These are phyloP conservation scores for Crotalus adamanteus DNA, from an alignment of 2,797 vertebrate species.

Conservation along the genomic window DNA sequence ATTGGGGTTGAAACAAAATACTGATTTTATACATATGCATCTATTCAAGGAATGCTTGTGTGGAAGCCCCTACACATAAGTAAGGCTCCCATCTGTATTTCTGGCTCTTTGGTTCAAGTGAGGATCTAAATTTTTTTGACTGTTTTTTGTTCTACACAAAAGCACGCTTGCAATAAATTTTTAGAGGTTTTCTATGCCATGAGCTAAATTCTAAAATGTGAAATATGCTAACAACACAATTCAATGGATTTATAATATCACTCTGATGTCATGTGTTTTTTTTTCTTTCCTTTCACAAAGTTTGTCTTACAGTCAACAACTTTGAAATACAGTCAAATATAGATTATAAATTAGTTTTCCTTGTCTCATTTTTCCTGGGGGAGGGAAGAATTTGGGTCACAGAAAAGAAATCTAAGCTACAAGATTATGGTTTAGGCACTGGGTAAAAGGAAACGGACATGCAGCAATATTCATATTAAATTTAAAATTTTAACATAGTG, in stretches of 20 bases:
- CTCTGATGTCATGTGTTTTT: conserved; percentile 66
- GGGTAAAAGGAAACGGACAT: background rate
- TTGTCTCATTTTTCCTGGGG: conserved; percentile 39
- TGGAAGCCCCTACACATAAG: background rate
- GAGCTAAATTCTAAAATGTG: conserved; percentile 64
- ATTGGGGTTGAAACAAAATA: conserved; percentile 27
- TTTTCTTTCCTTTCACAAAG: conserved; percentile 57
- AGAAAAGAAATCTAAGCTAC: background rate
- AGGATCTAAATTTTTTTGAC: conserved; percentile 56
- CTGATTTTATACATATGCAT: conserved; percentile 55
- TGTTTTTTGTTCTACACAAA: conserved; percentile 62
- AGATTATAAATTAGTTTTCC: conserved; percentile 31
- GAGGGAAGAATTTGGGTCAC: background rate
- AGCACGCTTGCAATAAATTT: conserved; percentile 66
- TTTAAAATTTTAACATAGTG: background rate
- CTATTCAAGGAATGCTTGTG: conserved; percentile 48
- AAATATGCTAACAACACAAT: conserved; percentile 61
- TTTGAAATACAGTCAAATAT: conserved; percentile 67
- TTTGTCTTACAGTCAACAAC: conserved; percentile 64
- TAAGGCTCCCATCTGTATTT: conserved; percentile 33
- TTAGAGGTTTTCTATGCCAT: conserved; percentile 64
- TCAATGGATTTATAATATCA: conserved; percentile 63
- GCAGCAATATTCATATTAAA: background rate
- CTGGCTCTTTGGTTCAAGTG: conserved; percentile 34
- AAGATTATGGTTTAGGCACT: background rate